phyloP scores from a whole-genome alignment of 1,140 invertebrate species.

The Atta cephalotes region DNA sequence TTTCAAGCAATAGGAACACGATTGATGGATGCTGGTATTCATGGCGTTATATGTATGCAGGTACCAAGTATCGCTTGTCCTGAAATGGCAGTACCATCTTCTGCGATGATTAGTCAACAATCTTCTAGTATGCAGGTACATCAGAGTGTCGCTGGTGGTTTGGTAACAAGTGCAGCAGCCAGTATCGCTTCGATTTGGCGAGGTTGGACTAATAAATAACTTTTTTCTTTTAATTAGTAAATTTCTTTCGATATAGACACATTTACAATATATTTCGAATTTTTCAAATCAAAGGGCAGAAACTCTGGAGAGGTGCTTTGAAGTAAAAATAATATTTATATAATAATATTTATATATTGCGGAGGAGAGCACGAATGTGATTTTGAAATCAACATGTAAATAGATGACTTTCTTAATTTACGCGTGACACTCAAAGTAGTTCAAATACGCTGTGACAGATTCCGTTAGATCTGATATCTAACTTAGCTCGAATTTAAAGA shows the following conservation, averaged over 20 bases:
- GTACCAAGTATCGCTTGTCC: constrained; percentile 87
- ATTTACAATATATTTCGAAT: constrained; percentile 11
- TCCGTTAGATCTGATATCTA: constrained; percentile 66
- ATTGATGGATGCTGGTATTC: neutral
- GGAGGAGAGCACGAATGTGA: neutral
- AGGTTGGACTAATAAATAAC: constrained; percentile 88
- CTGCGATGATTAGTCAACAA: constrained; percentile 85
- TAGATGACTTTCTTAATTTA: constrained; percentile 64
- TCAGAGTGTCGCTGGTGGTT: constrained; percentile 88
- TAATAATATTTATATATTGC: constrained; percentile 33
- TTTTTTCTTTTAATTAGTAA: constrained; percentile 62
- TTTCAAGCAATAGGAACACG: neutral
- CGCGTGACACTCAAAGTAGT: constrained; percentile 58
- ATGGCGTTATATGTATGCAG: constrained; percentile 78
- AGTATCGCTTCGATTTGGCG: constrained; percentile 90
- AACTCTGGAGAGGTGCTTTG: constrained; percentile 37
- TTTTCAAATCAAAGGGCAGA: constrained; percentile 61
- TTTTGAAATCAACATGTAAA: constrained; percentile 64
- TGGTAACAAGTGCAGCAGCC: constrained; percentile 90
- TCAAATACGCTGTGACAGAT: constrained; percentile 61
- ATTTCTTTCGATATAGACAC: constrained; percentile 61
- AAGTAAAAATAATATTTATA: constrained; percentile 54
- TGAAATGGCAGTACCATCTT: constrained; percentile 85
- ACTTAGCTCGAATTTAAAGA: constrained; percentile 59
- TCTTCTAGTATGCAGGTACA: constrained; percentile 87